These are phyloP conservation scores for Aphidius ervi DNA, from an alignment of 1,140 invertebrate genomes.

Conservation along the genomic window DNA sequence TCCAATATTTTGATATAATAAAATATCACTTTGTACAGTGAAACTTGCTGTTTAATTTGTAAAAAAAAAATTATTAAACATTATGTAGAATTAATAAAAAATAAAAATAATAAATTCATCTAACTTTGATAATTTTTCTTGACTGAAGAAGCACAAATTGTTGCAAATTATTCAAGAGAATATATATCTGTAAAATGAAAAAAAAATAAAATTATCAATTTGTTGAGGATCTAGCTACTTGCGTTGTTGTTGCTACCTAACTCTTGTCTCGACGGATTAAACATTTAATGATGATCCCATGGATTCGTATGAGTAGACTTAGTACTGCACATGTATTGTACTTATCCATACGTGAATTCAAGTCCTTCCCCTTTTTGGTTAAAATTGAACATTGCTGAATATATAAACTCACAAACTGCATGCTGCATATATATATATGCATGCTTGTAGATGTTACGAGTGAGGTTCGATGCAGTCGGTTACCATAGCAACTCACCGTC, in stretches of 20 bases:
- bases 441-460: constrained; percentile 1
- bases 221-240: too few relatives aligned
- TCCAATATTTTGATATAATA: too few relatives aligned
- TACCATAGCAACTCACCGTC: constrained; percentile 51
- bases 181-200: too few relatives aligned
- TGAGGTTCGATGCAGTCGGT: constrained; percentile 50
- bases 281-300: constrained; percentile 15
- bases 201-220: too few relatives aligned
- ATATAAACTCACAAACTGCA: constrained; percentile 11
- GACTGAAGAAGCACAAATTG: too few relatives aligned
- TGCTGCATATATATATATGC: neutral
- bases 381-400: constrained; percentile 3
- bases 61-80: too few relatives aligned
- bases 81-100: too few relatives aligned
- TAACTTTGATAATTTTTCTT: too few relatives aligned
- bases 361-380: constrained; percentile 3
- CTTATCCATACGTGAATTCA: constrained; percentile 13
- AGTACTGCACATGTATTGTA: constrained; percentile 9
- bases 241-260: neutral
- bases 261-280: neutral
- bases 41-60: too few relatives aligned
- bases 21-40: too few relatives aligned
- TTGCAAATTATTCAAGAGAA: too few relatives aligned
- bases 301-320: constrained; percentile 10
- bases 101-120: too few relatives aligned